Percentiles rank a stretch among this genome's conserved stretches.
These are phyloP conservation scores for Phenganax stokvisi DNA, from an alignment of 92 coral and sea anemone species.

Conservation along the genomic window DNA sequence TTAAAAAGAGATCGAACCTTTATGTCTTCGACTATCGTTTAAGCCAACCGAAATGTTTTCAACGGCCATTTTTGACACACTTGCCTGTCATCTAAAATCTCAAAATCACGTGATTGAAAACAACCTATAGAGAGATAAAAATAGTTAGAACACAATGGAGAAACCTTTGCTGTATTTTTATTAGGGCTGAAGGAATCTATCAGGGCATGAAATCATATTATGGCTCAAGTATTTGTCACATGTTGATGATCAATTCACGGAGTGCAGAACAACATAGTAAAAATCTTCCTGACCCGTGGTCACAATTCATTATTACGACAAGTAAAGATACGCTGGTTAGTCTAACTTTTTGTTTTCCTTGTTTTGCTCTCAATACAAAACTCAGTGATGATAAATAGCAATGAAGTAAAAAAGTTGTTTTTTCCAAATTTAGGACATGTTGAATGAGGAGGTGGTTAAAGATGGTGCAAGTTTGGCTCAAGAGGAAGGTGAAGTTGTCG, in stretches of 20 bases:
- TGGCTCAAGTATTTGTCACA: conserved; percentile 82
- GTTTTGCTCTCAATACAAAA: too few species aligned
- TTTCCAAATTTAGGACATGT: conserved; percentile 59
- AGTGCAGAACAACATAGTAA: conserved; percentile 55
- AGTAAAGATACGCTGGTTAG: conserved; percentile 82
- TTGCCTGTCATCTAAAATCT: too few species aligned
- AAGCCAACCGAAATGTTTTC: too few species aligned
- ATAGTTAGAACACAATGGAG: not conserved
- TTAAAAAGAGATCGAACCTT: too few species aligned
- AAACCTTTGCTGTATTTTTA: not conserved
- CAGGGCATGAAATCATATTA: conserved; percentile 99
- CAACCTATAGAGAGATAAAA: not conserved
- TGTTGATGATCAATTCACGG: conserved; percentile 83
- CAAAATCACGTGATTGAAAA: too few species aligned
- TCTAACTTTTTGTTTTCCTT: not conserved
- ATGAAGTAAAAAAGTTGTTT: not conserved
- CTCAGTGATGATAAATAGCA: too few species aligned
- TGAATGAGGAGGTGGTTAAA: conserved; percentile 56
- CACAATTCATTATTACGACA: conserved; percentile 87
- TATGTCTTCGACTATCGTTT: too few species aligned
- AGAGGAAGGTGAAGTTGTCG: conserved; percentile 67
- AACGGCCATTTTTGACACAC: too few species aligned
- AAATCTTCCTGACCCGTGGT: conserved; percentile 94
- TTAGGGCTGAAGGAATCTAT: conserved; percentile 89
- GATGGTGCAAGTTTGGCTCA: conserved; percentile 54